Percentiles rank a stretch among this genome's conserved stretches.
Conservation (phyloP, 2,888 invertebrate genomes). For the Scaptomyza caliginosa region DNA sequence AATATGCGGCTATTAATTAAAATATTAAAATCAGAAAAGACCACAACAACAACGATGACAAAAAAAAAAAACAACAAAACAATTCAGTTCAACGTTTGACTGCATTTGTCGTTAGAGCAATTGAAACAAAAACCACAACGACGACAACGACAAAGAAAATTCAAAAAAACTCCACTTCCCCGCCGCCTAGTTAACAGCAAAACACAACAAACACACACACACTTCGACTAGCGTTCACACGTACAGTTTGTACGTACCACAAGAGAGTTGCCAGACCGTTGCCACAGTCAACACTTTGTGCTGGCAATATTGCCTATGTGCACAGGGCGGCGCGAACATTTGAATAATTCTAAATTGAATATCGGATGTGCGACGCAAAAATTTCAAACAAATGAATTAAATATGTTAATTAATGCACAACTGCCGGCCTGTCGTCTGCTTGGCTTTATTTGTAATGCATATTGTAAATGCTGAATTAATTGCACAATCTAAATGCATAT, state of each 20-base stretch:
- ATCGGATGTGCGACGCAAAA: conserved; percentile 43
- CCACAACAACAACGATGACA: background rate
- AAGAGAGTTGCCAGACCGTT: conserved; percentile 57
- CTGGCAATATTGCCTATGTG: conserved; percentile 51
- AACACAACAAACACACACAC: conserved; percentile 21
- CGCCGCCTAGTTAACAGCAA: conserved; percentile 4
- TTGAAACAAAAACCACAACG: conserved; percentile 27
- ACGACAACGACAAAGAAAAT: conserved; percentile 20
- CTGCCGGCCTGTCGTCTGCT: conserved; percentile 1
- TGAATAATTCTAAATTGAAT: conserved; percentile 50
- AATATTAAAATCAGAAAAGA: conserved; percentile 49
- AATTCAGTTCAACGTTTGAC: conserved; percentile 52
- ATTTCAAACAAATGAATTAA: conserved; percentile 47
- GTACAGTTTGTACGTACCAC: conserved; percentile 52
- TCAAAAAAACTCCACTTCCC: conserved; percentile 60
- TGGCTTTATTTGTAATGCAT: conserved; percentile 53
- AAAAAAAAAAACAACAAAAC: conserved; percentile 21
- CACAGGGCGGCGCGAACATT: conserved; percentile 55
- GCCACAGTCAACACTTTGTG: conserved; percentile 34
- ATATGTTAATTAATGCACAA: conserved; percentile 54
- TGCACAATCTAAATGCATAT: conserved; percentile 67
- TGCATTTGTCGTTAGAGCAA: conserved; percentile 55
- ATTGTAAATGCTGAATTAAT: conserved; percentile 72
- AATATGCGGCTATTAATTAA: conserved; percentile 79
- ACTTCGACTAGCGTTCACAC: conserved; percentile 37